Conservation (phyloP, 2,888 invertebrate species). For the Drosophila borborema region DNA sequence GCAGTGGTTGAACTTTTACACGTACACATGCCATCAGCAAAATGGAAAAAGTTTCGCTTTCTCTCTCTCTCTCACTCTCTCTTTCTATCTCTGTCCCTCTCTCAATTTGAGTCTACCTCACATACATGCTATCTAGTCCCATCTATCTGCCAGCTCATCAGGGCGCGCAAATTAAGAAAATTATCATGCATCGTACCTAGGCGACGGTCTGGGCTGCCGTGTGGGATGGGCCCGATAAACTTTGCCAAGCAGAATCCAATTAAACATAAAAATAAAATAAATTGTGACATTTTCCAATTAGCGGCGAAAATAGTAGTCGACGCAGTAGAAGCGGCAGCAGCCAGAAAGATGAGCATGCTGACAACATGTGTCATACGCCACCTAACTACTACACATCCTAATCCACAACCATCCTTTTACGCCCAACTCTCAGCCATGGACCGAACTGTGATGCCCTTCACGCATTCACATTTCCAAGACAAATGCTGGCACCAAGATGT, state of each 20-base stretch:
- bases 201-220: conserved; percentile 41
- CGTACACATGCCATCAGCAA: conserved; percentile 76
- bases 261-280: conserved; percentile 79
- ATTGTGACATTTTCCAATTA: conserved; percentile 80
- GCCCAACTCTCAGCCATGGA: neutral
- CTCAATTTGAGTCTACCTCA: neutral
- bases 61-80: conserved; percentile 5
- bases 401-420: neutral
- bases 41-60: conserved; percentile 73
- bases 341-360: conserved; percentile 71
- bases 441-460: neutral
- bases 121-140: conserved; percentile 9
- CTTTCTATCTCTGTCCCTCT: neutral
- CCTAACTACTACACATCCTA: conserved; percentile 17
- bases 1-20: conserved; percentile 72
- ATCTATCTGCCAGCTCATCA: conserved; percentile 65
- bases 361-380: conserved; percentile 75
- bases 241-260: conserved; percentile 69
- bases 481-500: conserved; percentile 78
- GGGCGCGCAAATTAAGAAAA: conserved; percentile 76
- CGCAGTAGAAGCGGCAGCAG: conserved; percentile 43
- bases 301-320: conserved; percentile 61
- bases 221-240: conserved; percentile 30
- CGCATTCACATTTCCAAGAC: conserved; percentile 50
- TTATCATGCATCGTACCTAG: conserved; percentile 78